Evolutionary conservation across 1,140 invertebrate species (phyloP).

Genomic region (Maconellicoccus hirsutus): DNA sequence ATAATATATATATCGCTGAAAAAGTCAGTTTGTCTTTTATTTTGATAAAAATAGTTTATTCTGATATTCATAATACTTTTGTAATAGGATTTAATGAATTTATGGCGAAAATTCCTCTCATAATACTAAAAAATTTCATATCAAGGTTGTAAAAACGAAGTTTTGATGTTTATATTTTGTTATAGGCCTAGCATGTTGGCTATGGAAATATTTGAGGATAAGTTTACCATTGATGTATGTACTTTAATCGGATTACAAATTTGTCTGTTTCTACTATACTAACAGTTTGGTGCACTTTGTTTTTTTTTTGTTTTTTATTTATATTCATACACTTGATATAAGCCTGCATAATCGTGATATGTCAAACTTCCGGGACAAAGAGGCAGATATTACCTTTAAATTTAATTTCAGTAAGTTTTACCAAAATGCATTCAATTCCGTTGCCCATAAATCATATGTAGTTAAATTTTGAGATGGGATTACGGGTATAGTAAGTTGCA

Average conservation of each 20-base stretch:
- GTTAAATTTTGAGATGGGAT: no score
- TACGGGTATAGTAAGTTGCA: no score
- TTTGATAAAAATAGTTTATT: neutral
- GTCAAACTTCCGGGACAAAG: no score
- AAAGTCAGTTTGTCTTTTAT: neutral
- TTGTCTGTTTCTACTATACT: neutral
- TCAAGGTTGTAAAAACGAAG: neutral
- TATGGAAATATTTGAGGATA: neutral
- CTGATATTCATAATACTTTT: neutral
- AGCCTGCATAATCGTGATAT: no score
- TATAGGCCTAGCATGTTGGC: neutral
- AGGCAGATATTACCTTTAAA: no score
- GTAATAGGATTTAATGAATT: conserved; percentile 10
- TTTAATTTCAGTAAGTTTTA: no score
- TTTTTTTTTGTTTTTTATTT: no score
- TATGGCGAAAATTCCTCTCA: neutral
- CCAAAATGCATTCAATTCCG: no score
- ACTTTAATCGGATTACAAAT: neutral
- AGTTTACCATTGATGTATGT: neutral
- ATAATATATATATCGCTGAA: no score
- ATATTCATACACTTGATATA: no score
- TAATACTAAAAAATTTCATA: neutral
- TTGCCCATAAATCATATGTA: no score
- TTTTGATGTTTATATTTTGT: neutral
- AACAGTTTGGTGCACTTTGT: neutral